These are phyloP conservation scores for Cyprinodon brontotheroides DNA, from an alignment of 2,113 vertebrate species.

Conservation along the genomic window DNA sequence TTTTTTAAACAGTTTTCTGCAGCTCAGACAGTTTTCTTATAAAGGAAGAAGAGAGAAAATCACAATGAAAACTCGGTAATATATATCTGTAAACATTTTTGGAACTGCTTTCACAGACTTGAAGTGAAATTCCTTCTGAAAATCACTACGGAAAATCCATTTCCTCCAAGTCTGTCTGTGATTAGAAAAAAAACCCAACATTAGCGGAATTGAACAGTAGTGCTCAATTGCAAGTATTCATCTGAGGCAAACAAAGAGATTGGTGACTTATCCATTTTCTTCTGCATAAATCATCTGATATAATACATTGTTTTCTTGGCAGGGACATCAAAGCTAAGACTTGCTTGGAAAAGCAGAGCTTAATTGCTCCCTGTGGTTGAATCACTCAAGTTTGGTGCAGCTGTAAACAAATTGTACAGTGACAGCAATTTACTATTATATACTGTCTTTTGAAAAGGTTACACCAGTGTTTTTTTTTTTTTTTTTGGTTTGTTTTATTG, in stretches of 20 bases:
- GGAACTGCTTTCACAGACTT: too few species aligned
- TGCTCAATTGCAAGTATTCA: neutral
- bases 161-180: neutral
- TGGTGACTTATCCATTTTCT: neutral
- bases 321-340: neutral
- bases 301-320: neutral
- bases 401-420: neutral
- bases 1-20: too few species aligned
- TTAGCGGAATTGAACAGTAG: neutral
- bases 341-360: neutral
- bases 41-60: too few species aligned
- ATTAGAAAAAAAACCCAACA: neutral
- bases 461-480: neutral
- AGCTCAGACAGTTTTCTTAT: too few species aligned
- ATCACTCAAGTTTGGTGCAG: neutral
- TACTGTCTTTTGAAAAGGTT: neutral
- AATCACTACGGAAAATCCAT: too few species aligned
- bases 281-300: neutral
- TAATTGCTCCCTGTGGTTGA: constrained; percentile 1
- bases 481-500: neutral
- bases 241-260: neutral
- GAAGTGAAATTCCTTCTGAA: too few species aligned
- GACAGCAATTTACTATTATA: neutral
- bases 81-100: too few species aligned
- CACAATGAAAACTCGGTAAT: too few species aligned